These are phyloP conservation scores for Ganaspis brasiliensis DNA, from an alignment of 2,888 invertebrate genomes.

Conservation along the genomic window DNA sequence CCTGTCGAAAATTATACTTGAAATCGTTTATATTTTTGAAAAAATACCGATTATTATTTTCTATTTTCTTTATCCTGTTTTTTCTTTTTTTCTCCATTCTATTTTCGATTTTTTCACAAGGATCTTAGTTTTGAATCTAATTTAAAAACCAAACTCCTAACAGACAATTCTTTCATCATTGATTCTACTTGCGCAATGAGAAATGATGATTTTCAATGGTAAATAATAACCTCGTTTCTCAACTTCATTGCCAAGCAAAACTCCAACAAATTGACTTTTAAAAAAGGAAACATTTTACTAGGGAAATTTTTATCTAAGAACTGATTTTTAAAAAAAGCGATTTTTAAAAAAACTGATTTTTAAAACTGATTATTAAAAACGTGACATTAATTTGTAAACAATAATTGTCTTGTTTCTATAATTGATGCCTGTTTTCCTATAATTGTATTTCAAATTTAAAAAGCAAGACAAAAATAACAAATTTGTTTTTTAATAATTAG, in stretches of 20 bases:
- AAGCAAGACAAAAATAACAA: no score
- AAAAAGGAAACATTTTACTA: no score
- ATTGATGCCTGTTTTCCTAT: no score
- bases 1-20: not conserved
- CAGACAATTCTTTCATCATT: slow-evolving; percentile 25
- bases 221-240: slow-evolving; percentile 26
- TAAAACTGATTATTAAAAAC: no score
- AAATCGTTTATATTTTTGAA: no score
- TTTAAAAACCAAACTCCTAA: slow-evolving; percentile 8
- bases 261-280: not conserved
- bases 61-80: not conserved
- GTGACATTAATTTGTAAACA: no score
- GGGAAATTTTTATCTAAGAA: no score
- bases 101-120: not conserved
- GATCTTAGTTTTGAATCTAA: not conserved
- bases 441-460: no score
- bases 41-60: not conserved
- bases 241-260: slow-evolving; percentile 5
- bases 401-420: no score
- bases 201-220: slow-evolving; percentile 29
- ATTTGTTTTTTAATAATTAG: no score
- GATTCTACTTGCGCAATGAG: slow-evolving; percentile 17
- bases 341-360: no score
- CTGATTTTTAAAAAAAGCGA: no score
- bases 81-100: not conserved